Conservation (phyloP, 2,113 vertebrate genomes). For the Neogale vison region DNA sequence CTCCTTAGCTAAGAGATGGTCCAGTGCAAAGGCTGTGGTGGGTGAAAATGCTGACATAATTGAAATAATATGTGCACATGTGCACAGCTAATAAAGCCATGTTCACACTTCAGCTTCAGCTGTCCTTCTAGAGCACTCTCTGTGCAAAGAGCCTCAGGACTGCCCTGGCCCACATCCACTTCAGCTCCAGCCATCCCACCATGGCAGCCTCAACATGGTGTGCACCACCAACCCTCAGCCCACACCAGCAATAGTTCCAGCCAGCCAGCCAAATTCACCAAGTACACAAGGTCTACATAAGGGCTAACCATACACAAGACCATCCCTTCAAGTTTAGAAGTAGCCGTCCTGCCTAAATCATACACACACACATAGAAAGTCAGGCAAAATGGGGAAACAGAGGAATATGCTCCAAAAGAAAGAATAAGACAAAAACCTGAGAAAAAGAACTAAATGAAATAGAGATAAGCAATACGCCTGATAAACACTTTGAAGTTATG, state of each 20-base stretch:
- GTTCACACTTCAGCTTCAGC: not conserved
- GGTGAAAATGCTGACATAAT: not conserved
- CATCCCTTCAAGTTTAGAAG: not conserved
- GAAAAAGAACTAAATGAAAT: not conserved
- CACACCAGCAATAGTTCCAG: not conserved
- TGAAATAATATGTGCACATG: not conserved
- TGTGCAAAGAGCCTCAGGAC: not conserved
- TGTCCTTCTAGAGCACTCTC: not conserved
- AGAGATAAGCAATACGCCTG: not conserved
- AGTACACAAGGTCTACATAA: not conserved
- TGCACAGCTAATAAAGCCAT: not conserved
- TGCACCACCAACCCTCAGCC: not conserved
- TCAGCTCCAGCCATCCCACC: not conserved
- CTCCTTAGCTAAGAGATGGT: not conserved
- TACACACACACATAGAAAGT: not conserved
- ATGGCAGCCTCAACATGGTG: not conserved
- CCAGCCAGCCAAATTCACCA: not conserved
- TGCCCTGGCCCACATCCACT: not conserved
- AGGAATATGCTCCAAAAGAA: not conserved
- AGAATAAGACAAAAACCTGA: not conserved
- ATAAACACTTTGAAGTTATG: not conserved
- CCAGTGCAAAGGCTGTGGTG: not conserved
- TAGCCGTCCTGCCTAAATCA: not conserved
- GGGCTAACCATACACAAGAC: not conserved
- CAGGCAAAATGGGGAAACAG: not conserved